A percentile compares a stretch with the other conserved stretches of the same genome.
Evolutionary conservation across 2,888 invertebrate species (phyloP).

Genomic region (Branchinecta sandiegonensis): DNA sequence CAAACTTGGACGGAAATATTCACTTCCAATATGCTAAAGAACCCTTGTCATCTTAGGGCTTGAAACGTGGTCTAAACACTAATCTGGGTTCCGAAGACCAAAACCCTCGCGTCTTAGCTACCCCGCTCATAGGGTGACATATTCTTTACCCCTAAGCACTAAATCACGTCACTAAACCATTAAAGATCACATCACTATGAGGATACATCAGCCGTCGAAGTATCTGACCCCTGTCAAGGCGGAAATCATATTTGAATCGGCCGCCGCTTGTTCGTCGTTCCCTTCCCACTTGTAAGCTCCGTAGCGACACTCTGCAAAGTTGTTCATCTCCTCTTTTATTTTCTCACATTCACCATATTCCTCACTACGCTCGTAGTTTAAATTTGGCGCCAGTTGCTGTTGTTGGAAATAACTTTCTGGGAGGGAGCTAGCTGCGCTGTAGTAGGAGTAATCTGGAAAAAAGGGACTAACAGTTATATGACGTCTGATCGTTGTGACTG

Average conservation of each 20-base stretch:
- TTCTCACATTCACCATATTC: neutral
- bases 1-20: too few relatives aligned
- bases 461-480: neutral
- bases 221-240: conserved; percentile 2
- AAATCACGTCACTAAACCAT: too few relatives aligned
- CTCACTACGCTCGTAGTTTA: conserved; percentile 13
- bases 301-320: neutral
- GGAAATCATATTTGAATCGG: conserved; percentile 2
- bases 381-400: conserved; percentile 1
- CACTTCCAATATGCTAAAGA: too few relatives aligned
- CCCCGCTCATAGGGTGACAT: too few relatives aligned
- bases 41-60: too few relatives aligned
- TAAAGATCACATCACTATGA: neutral
- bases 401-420: neutral
- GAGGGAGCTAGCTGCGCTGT: neutral
- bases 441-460: conserved; percentile 7
- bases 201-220: conserved; percentile 3
- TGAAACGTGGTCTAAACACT: too few relatives aligned
- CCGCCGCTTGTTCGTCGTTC: neutral
- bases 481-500: too few relatives aligned
- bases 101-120: too few relatives aligned
- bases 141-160: too few relatives aligned
- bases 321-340: neutral
- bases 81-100: too few relatives aligned
- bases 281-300: neutral